These are phyloP conservation scores for Drosophila helvetica DNA, from an alignment of 2,888 invertebrate species.

Conservation along the genomic window DNA sequence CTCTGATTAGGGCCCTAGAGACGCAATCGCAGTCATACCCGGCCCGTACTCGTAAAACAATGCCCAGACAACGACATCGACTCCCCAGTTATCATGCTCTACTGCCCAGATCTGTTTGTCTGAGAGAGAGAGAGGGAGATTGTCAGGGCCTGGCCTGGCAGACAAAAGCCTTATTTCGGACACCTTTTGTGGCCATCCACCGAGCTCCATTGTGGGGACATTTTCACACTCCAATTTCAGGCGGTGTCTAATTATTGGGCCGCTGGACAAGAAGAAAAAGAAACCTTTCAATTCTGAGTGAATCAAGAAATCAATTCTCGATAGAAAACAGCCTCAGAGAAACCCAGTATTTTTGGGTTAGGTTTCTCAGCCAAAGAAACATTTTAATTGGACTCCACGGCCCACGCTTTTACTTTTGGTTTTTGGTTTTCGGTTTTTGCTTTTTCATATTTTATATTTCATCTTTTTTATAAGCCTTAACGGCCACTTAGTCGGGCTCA, in stretches of 20 bases:
- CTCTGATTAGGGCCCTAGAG: constrained; percentile 63
- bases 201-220: constrained; percentile 64
- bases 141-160: constrained; percentile 61
- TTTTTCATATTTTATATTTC: constrained; percentile 48
- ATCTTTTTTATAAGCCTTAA: constrained; percentile 53
- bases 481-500: constrained; percentile 58
- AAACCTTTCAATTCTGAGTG: constrained; percentile 27
- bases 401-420: constrained; percentile 61
- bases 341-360: constrained; percentile 31
- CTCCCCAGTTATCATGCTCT: constrained; percentile 55
- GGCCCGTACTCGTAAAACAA: constrained; percentile 44
- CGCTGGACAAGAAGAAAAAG: constrained; percentile 19
- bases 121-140: constrained; percentile 61
- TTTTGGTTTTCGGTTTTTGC: constrained; percentile 25
- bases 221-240: constrained; percentile 80
- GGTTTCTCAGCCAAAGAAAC: constrained; percentile 6
- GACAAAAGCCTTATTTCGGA: constrained; percentile 61
- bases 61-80: constrained; percentile 24
- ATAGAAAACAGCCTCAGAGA: constrained; percentile 10
- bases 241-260: constrained; percentile 53
- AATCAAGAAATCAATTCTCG: constrained; percentile 40
- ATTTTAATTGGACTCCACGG: constrained; percentile 49
- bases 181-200: constrained; percentile 52
- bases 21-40: constrained; percentile 52
- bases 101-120: constrained; percentile 50